Conservation (phyloP, 2,113 vertebrate genomes). For the Hippolais icterina region DNA sequence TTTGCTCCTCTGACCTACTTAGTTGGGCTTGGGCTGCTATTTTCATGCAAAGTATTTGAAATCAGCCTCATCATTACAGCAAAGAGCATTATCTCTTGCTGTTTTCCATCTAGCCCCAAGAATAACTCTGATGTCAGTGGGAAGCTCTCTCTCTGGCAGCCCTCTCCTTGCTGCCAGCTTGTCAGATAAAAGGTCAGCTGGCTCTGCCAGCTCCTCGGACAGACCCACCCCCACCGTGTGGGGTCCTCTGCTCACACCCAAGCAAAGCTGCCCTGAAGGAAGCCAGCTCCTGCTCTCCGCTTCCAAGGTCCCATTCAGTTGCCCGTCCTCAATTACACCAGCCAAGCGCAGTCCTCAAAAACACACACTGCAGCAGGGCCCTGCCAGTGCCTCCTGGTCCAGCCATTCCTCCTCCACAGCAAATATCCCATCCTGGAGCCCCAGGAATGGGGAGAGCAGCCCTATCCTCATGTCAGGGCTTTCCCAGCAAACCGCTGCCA, state of each 20-base stretch:
- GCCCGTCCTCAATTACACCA: background rate
- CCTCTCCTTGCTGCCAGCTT: background rate
- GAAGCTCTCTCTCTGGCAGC: constrained; percentile 49
- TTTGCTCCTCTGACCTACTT: constrained; percentile 21
- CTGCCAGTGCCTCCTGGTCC: fast-evolving
- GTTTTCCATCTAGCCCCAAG: constrained; percentile 55
- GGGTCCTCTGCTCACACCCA: background rate
- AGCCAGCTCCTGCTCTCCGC: fast-evolving
- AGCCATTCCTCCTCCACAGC: background rate
- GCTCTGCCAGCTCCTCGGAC: background rate
- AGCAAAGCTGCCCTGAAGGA: background rate
- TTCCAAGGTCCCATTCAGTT: background rate
- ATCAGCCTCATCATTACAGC: constrained; percentile 45
- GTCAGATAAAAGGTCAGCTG: constrained; percentile 49
- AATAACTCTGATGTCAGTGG: constrained; percentile 60
- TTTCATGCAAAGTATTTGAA: constrained; percentile 19
- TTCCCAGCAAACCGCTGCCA: background rate
- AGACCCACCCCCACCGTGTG: fast-evolving
- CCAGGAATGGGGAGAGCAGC: fast-evolving
- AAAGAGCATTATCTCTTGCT: background rate
- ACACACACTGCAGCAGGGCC: background rate
- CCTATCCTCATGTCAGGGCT: background rate
- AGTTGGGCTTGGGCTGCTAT: background rate
- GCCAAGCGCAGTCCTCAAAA: background rate
- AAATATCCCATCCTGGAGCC: background rate